A percentile compares a stretch with the other conserved stretches of the same genome.
These are phyloP conservation scores for Podarcis raffonei DNA, from an alignment of 2,113 vertebrate genomes.

Conservation along the genomic window DNA sequence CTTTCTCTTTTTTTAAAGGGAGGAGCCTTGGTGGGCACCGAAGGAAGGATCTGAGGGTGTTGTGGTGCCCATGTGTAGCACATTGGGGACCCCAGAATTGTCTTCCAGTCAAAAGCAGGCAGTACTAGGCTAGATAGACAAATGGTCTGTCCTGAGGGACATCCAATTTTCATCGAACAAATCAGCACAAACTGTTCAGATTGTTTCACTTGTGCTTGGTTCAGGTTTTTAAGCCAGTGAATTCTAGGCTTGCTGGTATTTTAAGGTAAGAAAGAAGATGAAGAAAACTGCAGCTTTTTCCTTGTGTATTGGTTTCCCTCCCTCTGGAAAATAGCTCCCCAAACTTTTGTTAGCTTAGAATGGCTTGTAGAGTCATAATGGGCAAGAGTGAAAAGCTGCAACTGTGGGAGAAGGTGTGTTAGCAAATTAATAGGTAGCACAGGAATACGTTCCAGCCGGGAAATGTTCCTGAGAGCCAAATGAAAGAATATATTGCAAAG, in stretches of 20 bases:
- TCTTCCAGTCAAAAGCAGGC: neutral
- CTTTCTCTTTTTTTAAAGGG: too few relatives aligned
- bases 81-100: too few relatives aligned
- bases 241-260: neutral
- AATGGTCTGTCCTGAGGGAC: neutral
- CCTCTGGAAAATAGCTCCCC: neutral
- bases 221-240: neutral
- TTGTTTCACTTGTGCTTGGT: neutral
- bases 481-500: neutral
- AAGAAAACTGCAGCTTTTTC: neutral
- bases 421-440: neutral
- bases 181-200: neutral
- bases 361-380: neutral
- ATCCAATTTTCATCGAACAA: neutral
- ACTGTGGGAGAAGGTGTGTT: neutral
- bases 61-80: too few relatives aligned
- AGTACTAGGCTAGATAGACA: neutral
- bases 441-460: neutral
- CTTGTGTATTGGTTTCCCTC: neutral
- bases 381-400: neutral
- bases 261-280: neutral
- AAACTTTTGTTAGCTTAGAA: conserved; percentile 11
- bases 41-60: too few relatives aligned
- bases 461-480: neutral
- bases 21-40: too few relatives aligned